Evolutionary conservation across 53 echinoderm and acorn worm genomes (phyloP).

Genomic region (Temnopleurus reevesii): DNA sequence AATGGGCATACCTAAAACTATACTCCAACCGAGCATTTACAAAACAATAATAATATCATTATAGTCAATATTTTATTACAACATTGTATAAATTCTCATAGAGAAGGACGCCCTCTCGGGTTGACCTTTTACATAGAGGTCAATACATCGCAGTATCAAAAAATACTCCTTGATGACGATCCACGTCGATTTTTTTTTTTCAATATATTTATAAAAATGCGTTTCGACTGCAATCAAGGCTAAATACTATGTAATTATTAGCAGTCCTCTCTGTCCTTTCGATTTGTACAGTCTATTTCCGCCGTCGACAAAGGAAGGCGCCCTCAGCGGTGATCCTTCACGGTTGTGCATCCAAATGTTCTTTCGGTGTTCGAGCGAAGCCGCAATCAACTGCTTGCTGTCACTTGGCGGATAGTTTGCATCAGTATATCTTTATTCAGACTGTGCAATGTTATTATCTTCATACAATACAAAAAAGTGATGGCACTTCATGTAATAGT

Average conservation of each 20-base stretch:
- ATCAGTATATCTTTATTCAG: background rate
- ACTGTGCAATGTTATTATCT: background rate
- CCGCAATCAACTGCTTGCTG: background rate
- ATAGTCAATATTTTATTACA: constrained; percentile 38
- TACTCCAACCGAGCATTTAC: constrained; percentile 29
- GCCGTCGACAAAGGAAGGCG: background rate
- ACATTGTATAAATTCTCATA: background rate
- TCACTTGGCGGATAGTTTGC: background rate
- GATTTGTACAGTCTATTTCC: constrained; percentile 5
- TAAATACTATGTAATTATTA: constrained; percentile 33
- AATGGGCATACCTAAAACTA: constrained; percentile 34
- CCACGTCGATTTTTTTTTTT: constrained; percentile 40
- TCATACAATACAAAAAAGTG: constrained; percentile 55
- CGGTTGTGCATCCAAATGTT: no score
- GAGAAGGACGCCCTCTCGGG: background rate
- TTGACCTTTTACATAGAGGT: background rate
- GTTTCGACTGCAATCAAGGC: constrained; percentile 38
- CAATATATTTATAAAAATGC: constrained; percentile 20
- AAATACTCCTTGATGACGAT: constrained; percentile 38
- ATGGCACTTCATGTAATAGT: constrained; percentile 51
- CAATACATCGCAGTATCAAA: constrained; percentile 29
- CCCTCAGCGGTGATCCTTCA: background rate
- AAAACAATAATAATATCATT: background rate
- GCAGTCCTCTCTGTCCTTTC: background rate
- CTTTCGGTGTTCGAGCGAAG: background rate